phyloP scores from a whole-genome alignment of 1,140 invertebrate species.

The Neotoxoptera formosana region DNA sequence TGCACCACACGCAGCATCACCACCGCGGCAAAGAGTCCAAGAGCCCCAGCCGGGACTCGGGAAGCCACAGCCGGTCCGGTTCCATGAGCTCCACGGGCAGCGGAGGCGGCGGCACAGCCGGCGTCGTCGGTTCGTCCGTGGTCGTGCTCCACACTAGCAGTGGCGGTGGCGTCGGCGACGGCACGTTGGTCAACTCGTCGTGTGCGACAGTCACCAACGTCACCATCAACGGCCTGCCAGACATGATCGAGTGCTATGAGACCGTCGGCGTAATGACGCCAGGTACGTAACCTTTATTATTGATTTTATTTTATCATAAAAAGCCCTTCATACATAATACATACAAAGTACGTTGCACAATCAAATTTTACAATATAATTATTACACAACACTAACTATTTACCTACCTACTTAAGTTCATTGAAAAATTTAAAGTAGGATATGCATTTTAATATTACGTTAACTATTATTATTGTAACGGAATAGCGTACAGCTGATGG shows the following conservation, averaged over 20 bases:
- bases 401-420: not conserved
- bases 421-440: not conserved
- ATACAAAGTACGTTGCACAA: not conserved
- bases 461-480: too few relatives aligned
- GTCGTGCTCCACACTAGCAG: not conserved
- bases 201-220: not conserved
- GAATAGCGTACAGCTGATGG: too few relatives aligned
- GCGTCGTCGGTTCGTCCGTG: conserved; percentile 1
- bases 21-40: conserved; percentile 43
- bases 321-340: too few relatives aligned
- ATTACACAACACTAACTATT: not conserved
- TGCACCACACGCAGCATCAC: not conserved
- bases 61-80: conserved; percentile 72
- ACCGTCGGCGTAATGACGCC: conserved; percentile 31
- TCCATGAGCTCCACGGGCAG: conserved; percentile 68
- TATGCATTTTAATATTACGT: not conserved
- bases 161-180: not conserved
- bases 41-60: conserved; percentile 68
- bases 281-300: conserved; percentile 17
- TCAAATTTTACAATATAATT: not conserved
- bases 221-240: not conserved
- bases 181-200: not conserved
- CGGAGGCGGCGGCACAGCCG: conserved; percentile 58
- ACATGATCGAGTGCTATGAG: conserved; percentile 23
- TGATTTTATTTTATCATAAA: too few relatives aligned